Conservation (phyloP, 2,797 vertebrate species). For the Pelochelys cantorii region DNA sequence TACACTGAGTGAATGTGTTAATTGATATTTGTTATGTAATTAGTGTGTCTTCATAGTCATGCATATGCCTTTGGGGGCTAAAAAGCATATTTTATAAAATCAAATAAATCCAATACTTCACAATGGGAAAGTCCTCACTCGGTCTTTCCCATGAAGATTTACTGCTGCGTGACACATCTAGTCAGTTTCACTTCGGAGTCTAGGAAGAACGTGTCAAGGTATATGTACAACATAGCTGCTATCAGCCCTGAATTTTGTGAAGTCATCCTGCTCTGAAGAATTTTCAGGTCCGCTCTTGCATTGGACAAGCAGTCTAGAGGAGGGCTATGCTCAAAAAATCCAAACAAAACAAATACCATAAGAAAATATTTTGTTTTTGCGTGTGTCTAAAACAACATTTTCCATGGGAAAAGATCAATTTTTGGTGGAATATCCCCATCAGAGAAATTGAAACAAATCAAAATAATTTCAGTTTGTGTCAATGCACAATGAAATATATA, state of each 20-base stretch:
- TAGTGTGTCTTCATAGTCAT: background rate
- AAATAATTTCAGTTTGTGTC: background rate
- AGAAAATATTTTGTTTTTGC: background rate
- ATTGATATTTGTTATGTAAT: background rate
- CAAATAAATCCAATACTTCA: background rate
- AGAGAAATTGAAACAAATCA: background rate
- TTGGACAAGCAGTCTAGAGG: background rate
- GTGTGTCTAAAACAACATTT: background rate
- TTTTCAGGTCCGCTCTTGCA: background rate
- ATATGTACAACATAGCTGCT: background rate
- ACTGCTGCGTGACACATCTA: background rate
- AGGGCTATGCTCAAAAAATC: background rate
- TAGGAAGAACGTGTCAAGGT: background rate
- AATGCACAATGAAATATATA: background rate
- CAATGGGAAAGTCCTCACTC: background rate
- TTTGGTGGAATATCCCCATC: background rate
- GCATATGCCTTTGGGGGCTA: background rate
- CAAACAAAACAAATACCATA: background rate
- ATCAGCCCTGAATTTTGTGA: background rate
- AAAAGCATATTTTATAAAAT: constrained; percentile 35
- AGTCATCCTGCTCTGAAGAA: background rate
- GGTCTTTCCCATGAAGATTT: background rate
- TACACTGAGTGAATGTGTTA: background rate
- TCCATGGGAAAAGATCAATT: background rate
- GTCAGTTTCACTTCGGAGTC: background rate